phyloP scores from a whole-genome alignment of 2,113 vertebrate species.

The Cettia cetti region DNA sequence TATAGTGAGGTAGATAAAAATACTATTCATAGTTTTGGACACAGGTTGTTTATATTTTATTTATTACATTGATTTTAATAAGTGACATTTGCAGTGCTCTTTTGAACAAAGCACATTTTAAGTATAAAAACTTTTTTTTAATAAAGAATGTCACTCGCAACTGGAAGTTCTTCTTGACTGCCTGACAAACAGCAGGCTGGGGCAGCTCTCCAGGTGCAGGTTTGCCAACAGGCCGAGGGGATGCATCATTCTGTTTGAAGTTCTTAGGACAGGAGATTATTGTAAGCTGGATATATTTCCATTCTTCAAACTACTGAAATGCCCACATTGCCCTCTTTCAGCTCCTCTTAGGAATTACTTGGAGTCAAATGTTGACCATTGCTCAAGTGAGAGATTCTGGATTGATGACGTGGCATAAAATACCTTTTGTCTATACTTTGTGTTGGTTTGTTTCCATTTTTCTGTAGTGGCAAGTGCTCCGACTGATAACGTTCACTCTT shows the following conservation, averaged over 20 bases:
- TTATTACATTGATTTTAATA: slow-evolving; percentile 47
- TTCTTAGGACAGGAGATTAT: background rate
- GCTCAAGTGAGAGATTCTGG: background rate
- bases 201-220: background rate
- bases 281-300: slow-evolving; percentile 10
- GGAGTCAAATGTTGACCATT: slow-evolving; percentile 19
- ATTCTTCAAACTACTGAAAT: background rate
- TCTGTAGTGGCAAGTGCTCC: slow-evolving; percentile 33
- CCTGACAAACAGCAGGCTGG: background rate
- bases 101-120: slow-evolving; percentile 47
- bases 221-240: background rate
- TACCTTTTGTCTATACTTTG: slow-evolving; percentile 30
- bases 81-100: slow-evolving; percentile 26
- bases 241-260: background rate
- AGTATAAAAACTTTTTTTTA: slow-evolving; percentile 55
- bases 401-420: background rate
- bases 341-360: slow-evolving; percentile 5
- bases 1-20: slow-evolving; percentile 57
- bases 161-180: slow-evolving; percentile 41
- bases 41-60: slow-evolving; percentile 46
- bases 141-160: slow-evolving; percentile 30
- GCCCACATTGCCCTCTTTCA: background rate
- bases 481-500: background rate
- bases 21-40: slow-evolving; percentile 59
- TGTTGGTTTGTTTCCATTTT: slow-evolving; percentile 47